Evolutionary conservation across 2,888 invertebrate genomes (phyloP).

Genomic region (Ferdinandea cuprea): DNA sequence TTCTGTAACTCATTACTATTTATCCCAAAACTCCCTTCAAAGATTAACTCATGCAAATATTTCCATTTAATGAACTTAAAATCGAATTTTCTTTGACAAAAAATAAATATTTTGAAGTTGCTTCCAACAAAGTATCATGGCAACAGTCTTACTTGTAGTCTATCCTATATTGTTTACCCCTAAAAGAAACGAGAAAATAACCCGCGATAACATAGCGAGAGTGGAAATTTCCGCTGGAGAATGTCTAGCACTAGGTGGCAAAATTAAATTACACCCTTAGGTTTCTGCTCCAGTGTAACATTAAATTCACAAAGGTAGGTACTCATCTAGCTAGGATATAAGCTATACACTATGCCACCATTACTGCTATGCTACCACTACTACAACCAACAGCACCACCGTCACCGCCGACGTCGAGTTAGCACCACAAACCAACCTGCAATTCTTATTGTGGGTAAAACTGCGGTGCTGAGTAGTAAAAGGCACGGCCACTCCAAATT

Average conservation of each 20-base stretch:
- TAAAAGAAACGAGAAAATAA: background rate
- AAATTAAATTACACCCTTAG: constrained; percentile 47
- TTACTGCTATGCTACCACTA: constrained; percentile 25
- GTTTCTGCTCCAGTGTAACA: constrained; percentile 58
- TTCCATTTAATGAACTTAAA: background rate
- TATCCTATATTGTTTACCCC: background rate
- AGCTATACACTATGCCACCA: constrained; percentile 35
- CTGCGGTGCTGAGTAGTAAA: constrained; percentile 53
- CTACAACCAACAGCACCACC: constrained; percentile 12
- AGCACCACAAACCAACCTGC: constrained; percentile 47
- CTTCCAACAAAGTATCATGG: background rate
- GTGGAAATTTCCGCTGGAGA: constrained; percentile 32
- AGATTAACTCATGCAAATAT: too few relatives aligned
- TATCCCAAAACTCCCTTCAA: too few relatives aligned
- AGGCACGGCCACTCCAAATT: constrained; percentile 67
- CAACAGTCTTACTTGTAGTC: constrained; percentile 11
- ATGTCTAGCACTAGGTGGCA: constrained; percentile 37
- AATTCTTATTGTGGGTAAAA: constrained; percentile 42
- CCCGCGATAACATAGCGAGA: constrained; percentile 30
- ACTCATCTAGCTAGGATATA: constrained; percentile 45
- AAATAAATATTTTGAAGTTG: constrained; percentile 36
- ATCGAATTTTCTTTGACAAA: background rate
- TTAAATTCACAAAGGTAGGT: constrained; percentile 65
- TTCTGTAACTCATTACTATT: background rate
- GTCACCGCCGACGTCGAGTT: too few relatives aligned